Evolutionary conservation across 2,797 vertebrate genomes (phyloP).

Genomic region (Perodicticus potto): DNA sequence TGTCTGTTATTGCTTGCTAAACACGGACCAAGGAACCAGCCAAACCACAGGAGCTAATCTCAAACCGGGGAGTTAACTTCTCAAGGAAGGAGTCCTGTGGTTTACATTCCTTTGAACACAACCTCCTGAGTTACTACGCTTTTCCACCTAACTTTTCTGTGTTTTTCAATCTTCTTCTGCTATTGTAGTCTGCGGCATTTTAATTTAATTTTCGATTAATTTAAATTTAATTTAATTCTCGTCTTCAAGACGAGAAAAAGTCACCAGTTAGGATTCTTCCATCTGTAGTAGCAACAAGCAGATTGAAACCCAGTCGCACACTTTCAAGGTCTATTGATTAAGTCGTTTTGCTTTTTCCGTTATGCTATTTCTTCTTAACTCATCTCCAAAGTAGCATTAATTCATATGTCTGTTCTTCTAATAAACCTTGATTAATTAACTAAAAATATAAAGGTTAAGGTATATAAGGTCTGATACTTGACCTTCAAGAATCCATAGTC

Average conservation of each 20-base stretch:
- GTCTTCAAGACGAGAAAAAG: neutral
- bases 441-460: neutral
- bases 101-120: neutral
- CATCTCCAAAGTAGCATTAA: neutral
- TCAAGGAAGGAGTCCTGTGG: conserved; percentile 67
- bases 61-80: conserved; percentile 66
- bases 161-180: neutral
- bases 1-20: conserved; percentile 84
- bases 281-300: neutral
- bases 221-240: neutral
- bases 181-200: neutral
- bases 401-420: neutral
- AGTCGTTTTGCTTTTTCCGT: neutral
- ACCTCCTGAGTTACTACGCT: rapidly evolving
- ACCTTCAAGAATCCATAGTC: neutral
- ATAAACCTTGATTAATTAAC: neutral
- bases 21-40: conserved; percentile 69
- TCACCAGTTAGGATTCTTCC: neutral
- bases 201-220: neutral
- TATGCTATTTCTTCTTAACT: neutral
- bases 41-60: conserved; percentile 77
- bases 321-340: neutral
- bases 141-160: neutral
- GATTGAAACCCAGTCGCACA: neutral
- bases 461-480: neutral